Percentiles rank a stretch among this genome's conserved stretches.
Conservation (phyloP, 2,797 vertebrate genomes). For the Oreochromis mossambicus region DNA sequence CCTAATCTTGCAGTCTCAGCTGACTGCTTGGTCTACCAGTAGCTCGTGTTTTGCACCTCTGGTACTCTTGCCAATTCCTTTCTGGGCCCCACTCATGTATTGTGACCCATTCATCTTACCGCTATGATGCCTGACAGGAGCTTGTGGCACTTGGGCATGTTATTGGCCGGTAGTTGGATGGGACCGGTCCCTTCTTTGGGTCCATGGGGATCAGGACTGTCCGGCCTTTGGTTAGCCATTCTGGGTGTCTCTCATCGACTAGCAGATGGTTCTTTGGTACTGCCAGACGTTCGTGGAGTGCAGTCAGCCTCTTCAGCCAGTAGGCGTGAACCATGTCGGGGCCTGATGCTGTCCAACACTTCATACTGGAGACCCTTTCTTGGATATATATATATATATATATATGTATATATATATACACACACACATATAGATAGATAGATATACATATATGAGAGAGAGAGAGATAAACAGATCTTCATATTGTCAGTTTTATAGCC, state of each 20-base stretch:
- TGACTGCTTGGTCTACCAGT: background rate
- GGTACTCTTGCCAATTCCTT: background rate
- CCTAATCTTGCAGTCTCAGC: background rate
- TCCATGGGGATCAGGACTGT: background rate
- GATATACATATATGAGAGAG: background rate
- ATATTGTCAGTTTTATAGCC: background rate
- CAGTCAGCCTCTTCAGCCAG: background rate
- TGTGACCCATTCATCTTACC: background rate
- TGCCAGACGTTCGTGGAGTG: background rate
- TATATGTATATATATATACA: too few relatives aligned
- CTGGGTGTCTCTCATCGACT: background rate
- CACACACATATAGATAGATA: background rate
- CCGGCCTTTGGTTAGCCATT: background rate
- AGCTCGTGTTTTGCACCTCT: background rate
- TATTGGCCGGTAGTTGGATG: background rate
- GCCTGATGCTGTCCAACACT: background rate
- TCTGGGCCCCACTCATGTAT: background rate
- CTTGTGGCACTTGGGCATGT: background rate
- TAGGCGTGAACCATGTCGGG: background rate
- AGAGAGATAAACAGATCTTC: background rate
- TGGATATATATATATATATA: background rate
- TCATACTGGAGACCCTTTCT: background rate
- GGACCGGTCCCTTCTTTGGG: background rate
- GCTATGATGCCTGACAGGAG: background rate
- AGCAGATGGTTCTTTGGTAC: background rate